Percentiles rank a stretch among this genome's conserved stretches.
Evolutionary conservation across 1,140 invertebrate genomes (phyloP).

Genomic region (Leptoteleia sp.): DNA sequence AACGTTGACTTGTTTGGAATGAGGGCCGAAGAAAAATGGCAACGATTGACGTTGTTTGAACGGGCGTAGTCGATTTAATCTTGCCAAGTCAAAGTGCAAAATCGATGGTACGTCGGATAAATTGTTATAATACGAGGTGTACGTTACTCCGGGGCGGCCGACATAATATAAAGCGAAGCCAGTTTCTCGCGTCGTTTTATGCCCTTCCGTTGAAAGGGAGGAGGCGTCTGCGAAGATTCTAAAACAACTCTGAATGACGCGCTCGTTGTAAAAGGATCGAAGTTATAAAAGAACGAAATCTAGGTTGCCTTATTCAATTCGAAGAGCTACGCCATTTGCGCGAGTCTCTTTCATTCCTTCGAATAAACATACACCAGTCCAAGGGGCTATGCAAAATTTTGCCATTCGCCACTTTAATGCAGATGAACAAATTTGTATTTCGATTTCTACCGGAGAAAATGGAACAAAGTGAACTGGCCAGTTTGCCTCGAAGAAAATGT

Average conservation of each 20-base stretch:
- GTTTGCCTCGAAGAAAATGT: slow-evolving; percentile 6
- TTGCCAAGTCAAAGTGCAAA: slow-evolving; percentile 35
- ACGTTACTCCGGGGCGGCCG: slow-evolving; percentile 36
- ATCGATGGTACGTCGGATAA: slow-evolving; percentile 40
- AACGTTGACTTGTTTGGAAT: slow-evolving; percentile 7
- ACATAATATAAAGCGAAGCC: slow-evolving; percentile 48
- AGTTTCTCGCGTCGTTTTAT: slow-evolving; percentile 54
- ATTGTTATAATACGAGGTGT: slow-evolving; percentile 58
- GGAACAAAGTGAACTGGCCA: slow-evolving; percentile 17
- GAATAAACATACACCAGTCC: slow-evolving; percentile 51
- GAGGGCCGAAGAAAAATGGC: slow-evolving; percentile 11
- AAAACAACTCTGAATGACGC: slow-evolving; percentile 60
- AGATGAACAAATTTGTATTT: slow-evolving; percentile 55
- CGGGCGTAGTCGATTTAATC: slow-evolving; percentile 34
- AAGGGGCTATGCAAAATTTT: slow-evolving; percentile 53
- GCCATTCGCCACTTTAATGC: slow-evolving; percentile 38
- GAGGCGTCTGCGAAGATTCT: slow-evolving; percentile 48
- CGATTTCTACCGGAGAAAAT: slow-evolving; percentile 8
- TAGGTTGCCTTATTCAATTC: slow-evolving; percentile 59
- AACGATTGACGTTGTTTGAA: slow-evolving; percentile 21
- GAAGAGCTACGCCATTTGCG: slow-evolving; percentile 41
- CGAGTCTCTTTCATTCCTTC: slow-evolving; percentile 40
- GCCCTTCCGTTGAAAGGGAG: slow-evolving; percentile 30
- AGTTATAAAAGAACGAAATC: slow-evolving; percentile 50
- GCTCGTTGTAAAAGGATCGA: slow-evolving; percentile 54